Conservation (phyloP, 2,888 invertebrate genomes). For the Acholoe squamosa region DNA sequence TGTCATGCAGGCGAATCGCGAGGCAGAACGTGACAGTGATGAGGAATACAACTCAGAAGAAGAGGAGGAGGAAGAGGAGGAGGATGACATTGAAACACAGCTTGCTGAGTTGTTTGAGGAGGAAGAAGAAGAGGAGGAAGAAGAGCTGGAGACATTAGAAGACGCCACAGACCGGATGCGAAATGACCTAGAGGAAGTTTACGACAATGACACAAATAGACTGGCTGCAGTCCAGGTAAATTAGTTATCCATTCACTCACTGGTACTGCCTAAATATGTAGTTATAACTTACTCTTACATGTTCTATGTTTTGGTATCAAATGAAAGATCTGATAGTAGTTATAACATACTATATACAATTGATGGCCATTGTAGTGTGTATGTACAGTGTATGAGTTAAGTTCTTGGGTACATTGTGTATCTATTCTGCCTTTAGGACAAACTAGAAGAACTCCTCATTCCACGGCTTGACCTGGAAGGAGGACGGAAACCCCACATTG, state of each 20-base stretch:
- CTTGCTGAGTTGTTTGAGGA: slow-evolving; percentile 83
- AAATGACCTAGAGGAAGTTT: slow-evolving; percentile 80
- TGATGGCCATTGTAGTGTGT: no score
- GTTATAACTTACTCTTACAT: no score
- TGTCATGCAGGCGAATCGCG: slow-evolving; percentile 3
- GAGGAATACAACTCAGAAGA: slow-evolving; percentile 78
- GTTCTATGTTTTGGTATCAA: no score
- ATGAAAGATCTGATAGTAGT: no score
- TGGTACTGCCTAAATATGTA: no score
- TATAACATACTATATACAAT: no score
- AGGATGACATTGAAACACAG: slow-evolving; percentile 81
- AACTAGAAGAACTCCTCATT: slow-evolving; percentile 80
- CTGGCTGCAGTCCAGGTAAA: slow-evolving; percentile 78
- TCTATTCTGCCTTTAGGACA: slow-evolving; percentile 75
- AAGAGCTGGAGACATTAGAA: slow-evolving; percentile 82
- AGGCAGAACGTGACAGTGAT: slow-evolving; percentile 69
- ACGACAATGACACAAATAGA: slow-evolving; percentile 80
- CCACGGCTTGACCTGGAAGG: slow-evolving; percentile 80
- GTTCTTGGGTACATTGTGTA: neutral
- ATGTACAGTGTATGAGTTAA: neutral
- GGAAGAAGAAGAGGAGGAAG: slow-evolving; percentile 83
- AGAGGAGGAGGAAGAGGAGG: slow-evolving; percentile 80
- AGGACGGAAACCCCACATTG: slow-evolving; percentile 81
- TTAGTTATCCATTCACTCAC: no score
- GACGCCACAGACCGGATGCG: slow-evolving; percentile 82